Conservation (phyloP, 1,140 invertebrate species). For the Ptiloglossa arizonensis region DNA sequence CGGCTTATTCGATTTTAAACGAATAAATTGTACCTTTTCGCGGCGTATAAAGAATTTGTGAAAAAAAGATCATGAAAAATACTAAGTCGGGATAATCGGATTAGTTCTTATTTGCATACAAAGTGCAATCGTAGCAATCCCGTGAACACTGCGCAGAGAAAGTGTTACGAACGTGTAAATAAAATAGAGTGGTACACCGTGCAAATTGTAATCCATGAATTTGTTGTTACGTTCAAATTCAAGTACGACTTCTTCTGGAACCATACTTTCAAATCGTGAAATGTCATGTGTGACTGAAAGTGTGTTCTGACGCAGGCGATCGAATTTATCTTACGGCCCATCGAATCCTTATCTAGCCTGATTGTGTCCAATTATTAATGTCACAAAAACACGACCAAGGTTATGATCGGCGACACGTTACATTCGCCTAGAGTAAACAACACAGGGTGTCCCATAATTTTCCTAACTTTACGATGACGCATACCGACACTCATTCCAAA, state of each 20-base stretch:
- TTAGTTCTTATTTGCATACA: too few species aligned
- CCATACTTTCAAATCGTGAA: constrained; percentile 31
- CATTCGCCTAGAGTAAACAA: neutral
- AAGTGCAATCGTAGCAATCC: too few species aligned
- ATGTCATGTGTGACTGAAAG: constrained; percentile 22
- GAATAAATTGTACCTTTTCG: too few species aligned
- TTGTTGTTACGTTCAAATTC: constrained; percentile 12
- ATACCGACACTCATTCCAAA: too few species aligned
- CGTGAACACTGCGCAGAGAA: too few species aligned
- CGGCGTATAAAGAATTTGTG: too few species aligned
- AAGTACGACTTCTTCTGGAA: neutral
- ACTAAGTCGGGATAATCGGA: too few species aligned
- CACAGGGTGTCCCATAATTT: neutral
- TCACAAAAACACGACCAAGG: neutral
- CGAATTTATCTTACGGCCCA: constrained; percentile 29
- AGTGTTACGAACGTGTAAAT: too few species aligned
- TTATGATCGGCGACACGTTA: neutral
- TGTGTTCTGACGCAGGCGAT: constrained; percentile 6
- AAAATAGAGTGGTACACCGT: neutral
- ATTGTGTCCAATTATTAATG: constrained; percentile 21
- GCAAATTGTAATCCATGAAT: neutral
- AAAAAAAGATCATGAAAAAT: too few species aligned
- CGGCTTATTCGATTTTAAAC: too few species aligned
- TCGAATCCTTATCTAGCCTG: constrained; percentile 17
- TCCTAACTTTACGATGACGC: too few species aligned